Percentiles rank a stretch among this genome's conserved stretches.
phyloP scores from a whole-genome alignment of 2,888 invertebrate genomes.

The Drosophila setosimentum region DNA sequence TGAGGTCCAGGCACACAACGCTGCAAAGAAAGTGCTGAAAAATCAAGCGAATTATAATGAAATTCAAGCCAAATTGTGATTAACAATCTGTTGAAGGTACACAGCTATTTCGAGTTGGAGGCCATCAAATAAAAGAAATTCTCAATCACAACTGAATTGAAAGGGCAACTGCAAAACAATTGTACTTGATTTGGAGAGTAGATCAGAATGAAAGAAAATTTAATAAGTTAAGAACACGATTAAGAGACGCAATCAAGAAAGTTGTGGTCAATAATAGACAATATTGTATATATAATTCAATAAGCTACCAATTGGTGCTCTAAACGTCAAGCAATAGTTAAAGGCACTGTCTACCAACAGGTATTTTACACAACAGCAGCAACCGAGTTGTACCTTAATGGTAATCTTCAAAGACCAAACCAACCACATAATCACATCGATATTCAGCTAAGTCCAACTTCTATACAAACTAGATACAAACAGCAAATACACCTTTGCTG shows the following conservation, averaged over 20 bases:
- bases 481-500: slow-evolving; percentile 7
- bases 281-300: background rate
- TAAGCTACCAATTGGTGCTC: background rate
- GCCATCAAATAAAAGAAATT: slow-evolving; percentile 29
- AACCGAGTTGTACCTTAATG: background rate
- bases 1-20: slow-evolving; percentile 42
- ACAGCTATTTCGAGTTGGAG: slow-evolving; percentile 21
- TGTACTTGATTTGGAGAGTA: slow-evolving; percentile 3
- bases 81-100: slow-evolving; percentile 54
- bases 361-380: slow-evolving; percentile 1
- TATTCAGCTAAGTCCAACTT: slow-evolving; percentile 35
- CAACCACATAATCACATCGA: slow-evolving; percentile 48
- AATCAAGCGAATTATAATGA: slow-evolving; percentile 66
- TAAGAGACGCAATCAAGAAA: background rate
- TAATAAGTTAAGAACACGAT: background rate
- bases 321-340: background rate
- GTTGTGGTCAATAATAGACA: background rate
- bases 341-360: background rate
- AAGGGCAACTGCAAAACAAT: background rate
- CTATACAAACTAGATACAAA: slow-evolving; percentile 16
- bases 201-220: slow-evolving; percentile 4
- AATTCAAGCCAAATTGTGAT: slow-evolving; percentile 65
- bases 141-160: background rate
- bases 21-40: slow-evolving; percentile 52
- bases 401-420: slow-evolving; percentile 31